These are phyloP conservation scores for Rhynchonycteris naso DNA, from an alignment of 2,797 vertebrate genomes.

Conservation along the genomic window DNA sequence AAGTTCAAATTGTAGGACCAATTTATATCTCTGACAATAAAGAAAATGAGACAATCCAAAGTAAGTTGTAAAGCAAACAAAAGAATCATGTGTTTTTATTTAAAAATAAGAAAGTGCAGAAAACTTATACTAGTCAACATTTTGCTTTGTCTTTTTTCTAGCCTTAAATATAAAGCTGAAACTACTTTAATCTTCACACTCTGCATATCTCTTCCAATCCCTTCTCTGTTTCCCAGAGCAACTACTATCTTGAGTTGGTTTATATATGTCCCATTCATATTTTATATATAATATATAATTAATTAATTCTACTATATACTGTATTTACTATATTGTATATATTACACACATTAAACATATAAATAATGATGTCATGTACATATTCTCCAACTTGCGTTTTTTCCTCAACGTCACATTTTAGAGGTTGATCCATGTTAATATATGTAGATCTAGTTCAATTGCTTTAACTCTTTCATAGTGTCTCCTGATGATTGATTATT, in stretches of 20 bases:
- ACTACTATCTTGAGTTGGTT: not conserved
- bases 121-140: not conserved
- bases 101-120: not conserved
- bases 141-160: slow-evolving; percentile 17
- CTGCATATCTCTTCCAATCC: not conserved
- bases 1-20: not conserved
- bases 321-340: not conserved
- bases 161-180: not conserved
- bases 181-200: not conserved
- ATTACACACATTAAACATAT: not conserved
- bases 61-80: not conserved
- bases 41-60: not conserved
- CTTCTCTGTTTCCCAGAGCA: not conserved
- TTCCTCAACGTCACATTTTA: not conserved
- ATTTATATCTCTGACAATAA: not conserved
- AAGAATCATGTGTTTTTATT: not conserved
- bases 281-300: not conserved
- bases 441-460: not conserved
- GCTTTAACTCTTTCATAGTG: not conserved
- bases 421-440: not conserved
- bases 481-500: not conserved
- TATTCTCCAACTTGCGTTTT: not conserved
- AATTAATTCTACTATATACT: not conserved
- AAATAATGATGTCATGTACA: not conserved
- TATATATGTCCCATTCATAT: not conserved